phyloP scores from a whole-genome alignment of 2,113 vertebrate species.

The Corydoras maculifer region DNA sequence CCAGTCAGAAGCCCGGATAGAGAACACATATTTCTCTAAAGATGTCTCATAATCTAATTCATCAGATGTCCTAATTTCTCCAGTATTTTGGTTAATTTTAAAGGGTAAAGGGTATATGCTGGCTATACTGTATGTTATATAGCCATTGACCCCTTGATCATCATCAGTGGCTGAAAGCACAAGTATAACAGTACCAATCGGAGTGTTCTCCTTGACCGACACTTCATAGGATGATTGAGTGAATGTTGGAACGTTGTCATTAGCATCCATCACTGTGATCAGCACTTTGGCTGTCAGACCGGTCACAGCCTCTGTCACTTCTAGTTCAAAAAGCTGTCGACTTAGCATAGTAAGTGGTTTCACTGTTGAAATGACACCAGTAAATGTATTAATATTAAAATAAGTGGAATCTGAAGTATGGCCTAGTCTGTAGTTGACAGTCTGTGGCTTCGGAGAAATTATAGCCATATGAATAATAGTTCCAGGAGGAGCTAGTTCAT shows the following conservation, averaged over 20 bases:
- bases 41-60: conserved; percentile 91
- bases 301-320: conserved; percentile 67
- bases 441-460: conserved; percentile 67
- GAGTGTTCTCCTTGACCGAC: conserved; percentile 80
- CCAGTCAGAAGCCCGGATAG: conserved; percentile 90
- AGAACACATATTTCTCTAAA: conserved; percentile 80
- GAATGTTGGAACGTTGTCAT: conserved; percentile 84
- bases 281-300: conserved; percentile 71
- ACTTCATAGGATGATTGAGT: conserved; percentile 71
- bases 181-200: conserved; percentile 73
- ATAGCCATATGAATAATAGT: conserved; percentile 77
- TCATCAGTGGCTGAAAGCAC: conserved; percentile 78
- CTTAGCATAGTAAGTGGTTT: conserved; percentile 70
- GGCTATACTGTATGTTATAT: conserved; percentile 82
- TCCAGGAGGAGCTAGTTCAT: conserved; percentile 89
- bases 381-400: conserved; percentile 83
- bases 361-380: conserved; percentile 81
- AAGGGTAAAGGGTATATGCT: conserved; percentile 80
- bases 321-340: conserved; percentile 74
- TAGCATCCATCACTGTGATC: conserved; percentile 82
- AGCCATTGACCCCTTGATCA: conserved; percentile 88
- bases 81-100: conserved; percentile 82
- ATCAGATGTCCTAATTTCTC: conserved; percentile 76
- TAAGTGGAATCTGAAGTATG: conserved; percentile 67
- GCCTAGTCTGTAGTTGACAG: conserved; percentile 77